phyloP scores from a whole-genome alignment of 2,888 invertebrate genomes.

The Cantharis flavilabris region DNA sequence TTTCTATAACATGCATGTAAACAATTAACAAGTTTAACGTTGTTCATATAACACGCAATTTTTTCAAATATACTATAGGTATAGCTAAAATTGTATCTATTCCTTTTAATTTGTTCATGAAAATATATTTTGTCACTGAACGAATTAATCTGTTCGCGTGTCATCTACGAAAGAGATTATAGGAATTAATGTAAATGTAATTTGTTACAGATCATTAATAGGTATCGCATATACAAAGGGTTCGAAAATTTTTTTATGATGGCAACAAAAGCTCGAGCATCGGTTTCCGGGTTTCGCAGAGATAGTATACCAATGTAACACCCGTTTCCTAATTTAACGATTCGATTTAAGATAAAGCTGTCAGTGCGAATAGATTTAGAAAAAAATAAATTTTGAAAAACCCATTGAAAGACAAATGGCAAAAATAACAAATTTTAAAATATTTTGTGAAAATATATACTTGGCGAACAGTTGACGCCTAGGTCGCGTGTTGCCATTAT shows the following conservation, averaged over 20 bases:
- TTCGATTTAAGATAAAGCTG: slow-evolving; percentile 29
- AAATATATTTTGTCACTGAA: neutral
- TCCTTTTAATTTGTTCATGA: neutral
- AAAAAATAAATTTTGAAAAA: slow-evolving; percentile 20
- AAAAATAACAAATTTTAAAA: neutral
- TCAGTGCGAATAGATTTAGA: slow-evolving; percentile 33
- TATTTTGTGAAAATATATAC: slow-evolving; percentile 26
- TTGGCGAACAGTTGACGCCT: slow-evolving; percentile 35
- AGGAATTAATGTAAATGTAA: neutral
- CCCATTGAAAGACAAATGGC: neutral
- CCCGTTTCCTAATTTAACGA: slow-evolving; percentile 37
- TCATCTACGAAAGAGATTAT: neutral
- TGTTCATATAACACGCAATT: neutral
- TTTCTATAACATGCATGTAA: neutral
- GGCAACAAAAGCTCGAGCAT: slow-evolving; percentile 34
- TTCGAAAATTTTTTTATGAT: neutral
- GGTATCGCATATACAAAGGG: neutral
- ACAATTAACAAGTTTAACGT: neutral
- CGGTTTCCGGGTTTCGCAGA: slow-evolving; percentile 34
- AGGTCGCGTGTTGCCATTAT: slow-evolving; percentile 60
- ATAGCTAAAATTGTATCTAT: neutral
- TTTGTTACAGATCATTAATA: neutral
- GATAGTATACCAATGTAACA: slow-evolving; percentile 23
- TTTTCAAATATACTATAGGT: neutral
- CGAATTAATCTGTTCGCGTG: neutral